Conservation (phyloP, 1,140 invertebrate species). For the Cryptotermes secundus region DNA sequence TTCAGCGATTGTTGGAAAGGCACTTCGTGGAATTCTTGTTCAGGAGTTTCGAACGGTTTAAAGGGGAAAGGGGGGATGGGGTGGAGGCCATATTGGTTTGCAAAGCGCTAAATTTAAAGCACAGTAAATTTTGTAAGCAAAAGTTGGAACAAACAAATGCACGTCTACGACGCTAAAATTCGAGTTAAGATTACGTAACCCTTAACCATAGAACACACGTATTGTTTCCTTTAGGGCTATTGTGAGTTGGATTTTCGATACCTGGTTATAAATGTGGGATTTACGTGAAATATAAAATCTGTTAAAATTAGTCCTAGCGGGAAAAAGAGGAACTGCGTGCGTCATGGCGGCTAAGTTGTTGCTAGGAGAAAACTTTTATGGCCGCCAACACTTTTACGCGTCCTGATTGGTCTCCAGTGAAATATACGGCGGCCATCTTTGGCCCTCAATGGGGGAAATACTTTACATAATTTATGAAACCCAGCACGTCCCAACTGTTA, state of each 20-base stretch:
- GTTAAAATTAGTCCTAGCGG: background rate
- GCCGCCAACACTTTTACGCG: constrained; percentile 13
- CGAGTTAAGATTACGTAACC: background rate
- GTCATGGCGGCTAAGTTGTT: background rate
- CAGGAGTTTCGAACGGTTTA: no score
- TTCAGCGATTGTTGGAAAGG: background rate
- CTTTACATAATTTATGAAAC: constrained; percentile 17
- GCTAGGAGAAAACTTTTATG: constrained; percentile 2
- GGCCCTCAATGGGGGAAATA: background rate
- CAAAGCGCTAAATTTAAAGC: background rate
- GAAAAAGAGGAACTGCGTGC: background rate
- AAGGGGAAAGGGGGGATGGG: background rate
- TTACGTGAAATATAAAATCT: background rate
- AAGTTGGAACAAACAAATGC: background rate
- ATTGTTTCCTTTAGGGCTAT: background rate
- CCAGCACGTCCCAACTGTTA: background rate
- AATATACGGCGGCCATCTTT: background rate
- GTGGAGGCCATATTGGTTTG: background rate
- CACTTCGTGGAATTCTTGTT: background rate
- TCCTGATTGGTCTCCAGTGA: constrained; percentile 13
- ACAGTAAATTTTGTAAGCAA: background rate
- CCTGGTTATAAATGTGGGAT: background rate
- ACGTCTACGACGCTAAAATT: background rate
- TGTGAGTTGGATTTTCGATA: background rate
- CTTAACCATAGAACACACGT: no score